These are phyloP conservation scores for Borostomias antarcticus DNA, from an alignment of 2,797 vertebrate species.

Conservation along the genomic window DNA sequence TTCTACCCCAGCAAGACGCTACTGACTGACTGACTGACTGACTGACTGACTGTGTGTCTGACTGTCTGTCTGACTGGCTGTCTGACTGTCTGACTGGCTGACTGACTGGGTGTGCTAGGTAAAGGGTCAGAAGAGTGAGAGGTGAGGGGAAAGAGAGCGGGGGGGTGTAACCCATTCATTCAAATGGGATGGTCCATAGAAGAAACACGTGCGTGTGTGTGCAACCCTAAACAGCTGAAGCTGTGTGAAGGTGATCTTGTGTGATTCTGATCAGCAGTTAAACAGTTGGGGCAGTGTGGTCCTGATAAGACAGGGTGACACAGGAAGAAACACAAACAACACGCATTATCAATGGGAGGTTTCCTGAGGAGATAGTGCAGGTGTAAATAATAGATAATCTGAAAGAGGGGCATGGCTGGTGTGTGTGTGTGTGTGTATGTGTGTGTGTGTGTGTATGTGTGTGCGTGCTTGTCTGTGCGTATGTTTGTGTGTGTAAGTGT, in stretches of 20 bases:
- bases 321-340: constrained; percentile 15
- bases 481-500: too few species aligned
- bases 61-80: not conserved
- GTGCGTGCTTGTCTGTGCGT: too few species aligned
- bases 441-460: too few species aligned
- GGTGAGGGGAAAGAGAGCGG: too few species aligned
- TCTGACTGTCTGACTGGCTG: constrained; percentile 25
- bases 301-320: constrained; percentile 54
- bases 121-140: too few species aligned
- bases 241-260: constrained; percentile 59
- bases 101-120: constrained; percentile 11
- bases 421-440: too few species aligned
- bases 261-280: constrained; percentile 54
- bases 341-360: constrained; percentile 35
- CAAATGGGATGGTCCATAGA: too few species aligned
- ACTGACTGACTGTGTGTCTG: constrained; percentile 4
- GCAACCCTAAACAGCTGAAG: constrained; percentile 32
- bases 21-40: constrained; percentile 13
- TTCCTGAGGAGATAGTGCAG: constrained; percentile 42
- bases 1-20: constrained; percentile 21
- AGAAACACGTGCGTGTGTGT: too few species aligned
- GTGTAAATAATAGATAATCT: constrained; percentile 59
- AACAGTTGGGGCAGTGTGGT: constrained; percentile 36
- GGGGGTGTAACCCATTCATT: too few species aligned
- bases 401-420: too few species aligned